Evolutionary conservation across 2,797 vertebrate species (phyloP), one percentile per base, ranked within the genome.

Genomic region (Pteropus rufus): DNA sequence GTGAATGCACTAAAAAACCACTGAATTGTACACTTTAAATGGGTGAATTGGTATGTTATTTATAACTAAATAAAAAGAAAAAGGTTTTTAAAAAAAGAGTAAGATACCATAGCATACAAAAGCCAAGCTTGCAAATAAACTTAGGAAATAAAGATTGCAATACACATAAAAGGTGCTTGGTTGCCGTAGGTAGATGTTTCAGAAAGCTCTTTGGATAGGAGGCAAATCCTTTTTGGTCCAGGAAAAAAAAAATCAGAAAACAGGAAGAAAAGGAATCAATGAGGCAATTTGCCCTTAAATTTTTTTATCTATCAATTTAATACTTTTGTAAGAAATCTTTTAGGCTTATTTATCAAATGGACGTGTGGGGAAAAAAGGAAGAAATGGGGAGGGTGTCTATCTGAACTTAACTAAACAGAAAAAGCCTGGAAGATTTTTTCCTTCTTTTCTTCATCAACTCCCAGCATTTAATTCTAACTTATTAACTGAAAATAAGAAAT

Each of bases 401-500:
- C 54, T 73, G 29, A 92, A 87, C 46, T 79, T 83, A 70, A 70
- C 15, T 31, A 79, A 94, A 92, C 1, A 87, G 46, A 90, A 91
- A 11, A 96, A 52, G 41, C 7, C n/a, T 56, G 15, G 9, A 15
- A 58, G 3, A 75, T 36, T 72, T 75, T 52, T 56, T 26, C 9
- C 19, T 56, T 64, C 7, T 52, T 62, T 82, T 23, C 16, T 29
- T 72, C 60, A 7, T 7, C 18, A 56, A 67, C 18, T 80, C 5
- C 6, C 26, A 89, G 29, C 36, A 69, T 52, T 86, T 93, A 75
- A 89, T 92, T 54, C 49, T 95, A 91, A 97, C 67, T 49, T 94
- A 67, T 75, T 97, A 80, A 83, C 11, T 64, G 49, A 93, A 93
- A 95, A 92, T 58, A 56, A 91, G 60, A 96, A 90, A 31, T 29